These are phyloP conservation scores for Ochropleura plecta DNA, from an alignment of 2,888 invertebrate genomes.

Conservation along the genomic window DNA sequence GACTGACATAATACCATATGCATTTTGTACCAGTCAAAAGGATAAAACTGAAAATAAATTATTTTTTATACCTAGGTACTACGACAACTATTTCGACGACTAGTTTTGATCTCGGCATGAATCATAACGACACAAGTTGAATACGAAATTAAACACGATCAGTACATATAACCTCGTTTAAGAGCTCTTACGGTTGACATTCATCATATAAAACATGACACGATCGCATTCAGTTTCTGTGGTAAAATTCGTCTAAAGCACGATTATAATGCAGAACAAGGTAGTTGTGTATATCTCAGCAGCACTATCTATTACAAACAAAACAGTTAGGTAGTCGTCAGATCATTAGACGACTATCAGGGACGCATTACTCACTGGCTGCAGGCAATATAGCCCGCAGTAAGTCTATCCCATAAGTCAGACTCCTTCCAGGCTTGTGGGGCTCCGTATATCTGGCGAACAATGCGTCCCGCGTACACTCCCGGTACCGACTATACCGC, in stretches of 20 bases:
- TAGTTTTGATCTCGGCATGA: neutral
- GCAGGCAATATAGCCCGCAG: slow-evolving; percentile 62
- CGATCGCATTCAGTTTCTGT: neutral
- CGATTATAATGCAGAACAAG: neutral
- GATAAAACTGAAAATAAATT: no score
- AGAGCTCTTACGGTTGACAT: neutral
- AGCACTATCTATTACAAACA: slow-evolving; percentile 1
- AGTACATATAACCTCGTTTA: neutral
- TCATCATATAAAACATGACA: neutral
- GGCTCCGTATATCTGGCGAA: slow-evolving; percentile 67
- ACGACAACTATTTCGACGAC: no score
- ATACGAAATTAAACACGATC: neutral
- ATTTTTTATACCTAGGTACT: no score
- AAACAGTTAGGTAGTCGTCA: slow-evolving; percentile 36
- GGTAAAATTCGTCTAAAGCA: neutral
- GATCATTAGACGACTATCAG: slow-evolving; percentile 66
- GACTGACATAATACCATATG: no score
- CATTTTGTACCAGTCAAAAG: no score
- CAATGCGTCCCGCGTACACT: slow-evolving; percentile 66
- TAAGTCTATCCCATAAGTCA: slow-evolving; percentile 68
- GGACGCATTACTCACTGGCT: slow-evolving; percentile 56
- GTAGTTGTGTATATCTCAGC: neutral
- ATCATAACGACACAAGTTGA: neutral
- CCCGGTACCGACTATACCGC: slow-evolving; percentile 31
- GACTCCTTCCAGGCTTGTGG: slow-evolving; percentile 60